A percentile compares a stretch with the other conserved stretches of the same genome.
Conservation (phyloP, 1,140 invertebrate genomes). For the Apis mellifera region DNA sequence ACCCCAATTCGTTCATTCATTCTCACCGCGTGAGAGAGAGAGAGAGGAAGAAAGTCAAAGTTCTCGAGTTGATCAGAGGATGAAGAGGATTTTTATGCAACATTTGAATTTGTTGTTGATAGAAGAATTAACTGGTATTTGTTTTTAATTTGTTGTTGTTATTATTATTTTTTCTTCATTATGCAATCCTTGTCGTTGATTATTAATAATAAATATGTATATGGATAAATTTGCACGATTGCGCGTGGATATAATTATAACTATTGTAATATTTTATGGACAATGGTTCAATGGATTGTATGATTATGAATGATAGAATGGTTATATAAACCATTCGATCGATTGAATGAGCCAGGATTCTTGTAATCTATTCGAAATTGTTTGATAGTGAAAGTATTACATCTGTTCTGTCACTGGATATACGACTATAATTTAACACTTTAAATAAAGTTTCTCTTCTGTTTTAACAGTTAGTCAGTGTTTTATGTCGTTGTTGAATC, state of each 20-base stretch:
- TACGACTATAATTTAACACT: background rate
- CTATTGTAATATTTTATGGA: background rate
- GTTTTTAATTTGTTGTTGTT: too few relatives aligned
- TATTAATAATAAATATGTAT: too few relatives aligned
- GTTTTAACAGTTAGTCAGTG: background rate
- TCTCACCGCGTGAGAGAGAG: background rate
- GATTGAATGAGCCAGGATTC: background rate
- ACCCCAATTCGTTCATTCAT: slow-evolving; percentile 43
- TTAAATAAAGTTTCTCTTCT: background rate
- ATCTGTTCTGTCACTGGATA: background rate
- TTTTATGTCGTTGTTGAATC: background rate
- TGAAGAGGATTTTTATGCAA: too few relatives aligned
- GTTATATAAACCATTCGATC: background rate
- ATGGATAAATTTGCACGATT: background rate
- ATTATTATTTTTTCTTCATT: too few relatives aligned
- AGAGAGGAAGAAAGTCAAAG: slow-evolving; percentile 11
- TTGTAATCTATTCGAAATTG: background rate
- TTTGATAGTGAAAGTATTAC: background rate
- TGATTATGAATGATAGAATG: background rate
- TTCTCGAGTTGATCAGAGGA: background rate
- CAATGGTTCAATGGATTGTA: background rate
- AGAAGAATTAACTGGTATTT: too few relatives aligned
- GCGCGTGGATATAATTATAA: background rate
- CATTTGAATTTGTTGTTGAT: too few relatives aligned
- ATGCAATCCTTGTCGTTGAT: too few relatives aligned